Percentiles rank a stretch among this genome's conserved stretches.
Evolutionary conservation across 2,888 invertebrate genomes (phyloP).

Genomic region (Sesia apiformis): DNA sequence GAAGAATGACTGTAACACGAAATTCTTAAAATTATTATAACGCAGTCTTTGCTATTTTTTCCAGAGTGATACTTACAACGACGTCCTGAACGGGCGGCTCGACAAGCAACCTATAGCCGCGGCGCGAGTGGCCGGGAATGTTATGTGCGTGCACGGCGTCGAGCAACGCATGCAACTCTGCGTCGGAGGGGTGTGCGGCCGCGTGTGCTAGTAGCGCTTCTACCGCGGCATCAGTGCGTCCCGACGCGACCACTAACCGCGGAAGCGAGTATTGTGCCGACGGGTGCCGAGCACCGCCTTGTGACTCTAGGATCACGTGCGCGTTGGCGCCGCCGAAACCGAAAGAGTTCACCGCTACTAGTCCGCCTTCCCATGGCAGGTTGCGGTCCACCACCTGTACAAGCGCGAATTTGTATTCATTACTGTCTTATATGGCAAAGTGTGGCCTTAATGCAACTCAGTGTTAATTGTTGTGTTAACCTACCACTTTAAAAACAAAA

Average conservation of each 20-base stretch:
- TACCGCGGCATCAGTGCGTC: constrained; percentile 88
- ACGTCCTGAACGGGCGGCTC: constrained; percentile 55
- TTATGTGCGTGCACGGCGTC: constrained; percentile 82
- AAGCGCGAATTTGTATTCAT: constrained; percentile 77
- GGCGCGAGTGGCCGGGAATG: constrained; percentile 83
- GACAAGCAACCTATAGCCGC: constrained; percentile 87
- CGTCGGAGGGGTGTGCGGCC: constrained; percentile 76
- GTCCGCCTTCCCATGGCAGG: constrained; percentile 91
- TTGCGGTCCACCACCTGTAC: constrained; percentile 85
- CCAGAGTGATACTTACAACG: background rate
- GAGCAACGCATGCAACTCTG: constrained; percentile 84
- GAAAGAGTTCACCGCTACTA: constrained; percentile 95
- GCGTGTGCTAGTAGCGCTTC: constrained; percentile 78
- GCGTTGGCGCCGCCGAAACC: constrained; percentile 99
- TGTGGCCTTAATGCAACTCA: too few relatives aligned
- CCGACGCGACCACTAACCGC: constrained; percentile 85
- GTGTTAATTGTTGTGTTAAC: too few relatives aligned
- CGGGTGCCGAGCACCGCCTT: constrained; percentile 74
- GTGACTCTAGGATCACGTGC: constrained; percentile 89
- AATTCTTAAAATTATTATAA: too few relatives aligned
- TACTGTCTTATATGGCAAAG: background rate
- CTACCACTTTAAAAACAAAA: too few relatives aligned
- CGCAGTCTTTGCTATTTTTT: too few relatives aligned
- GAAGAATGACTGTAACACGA: too few relatives aligned
- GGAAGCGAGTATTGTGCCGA: constrained; percentile 69